A percentile compares a stretch with the other conserved stretches of the same genome.
phyloP scores from a whole-genome alignment of 1,140 invertebrate species.

The Macrobrachium nipponense region DNA sequence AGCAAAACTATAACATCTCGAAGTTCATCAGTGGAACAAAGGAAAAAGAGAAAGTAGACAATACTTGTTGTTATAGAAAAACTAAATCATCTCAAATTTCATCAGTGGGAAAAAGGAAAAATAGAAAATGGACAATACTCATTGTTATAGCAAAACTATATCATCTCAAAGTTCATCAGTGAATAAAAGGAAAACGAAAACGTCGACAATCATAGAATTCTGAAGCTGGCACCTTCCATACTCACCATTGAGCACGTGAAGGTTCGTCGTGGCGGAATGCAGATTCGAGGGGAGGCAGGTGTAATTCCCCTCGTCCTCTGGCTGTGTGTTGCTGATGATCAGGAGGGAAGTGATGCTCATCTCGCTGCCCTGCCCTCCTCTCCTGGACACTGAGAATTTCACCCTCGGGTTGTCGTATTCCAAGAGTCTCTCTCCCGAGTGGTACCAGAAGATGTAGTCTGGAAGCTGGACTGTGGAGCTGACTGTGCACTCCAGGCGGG shows the following conservation, averaged over 20 bases:
- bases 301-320: constrained; percentile 67
- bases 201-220: too few species aligned
- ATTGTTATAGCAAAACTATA: too few species aligned
- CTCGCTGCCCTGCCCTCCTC: constrained; percentile 56
- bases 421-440: constrained; percentile 53
- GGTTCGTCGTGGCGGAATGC: constrained; percentile 65
- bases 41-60: too few species aligned
- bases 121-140: too few species aligned
- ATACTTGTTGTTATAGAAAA: too few species aligned
- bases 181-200: too few species aligned
- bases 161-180: too few species aligned
- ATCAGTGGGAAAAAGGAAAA: too few species aligned
- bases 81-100: too few species aligned
- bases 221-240: background rate
- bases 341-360: constrained; percentile 63
- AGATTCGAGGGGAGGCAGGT: constrained; percentile 68
- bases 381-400: constrained; percentile 66
- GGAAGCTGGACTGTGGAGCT: constrained; percentile 66
- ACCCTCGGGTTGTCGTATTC: constrained; percentile 65
- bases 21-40: too few species aligned
- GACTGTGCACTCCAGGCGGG: constrained; percentile 66
- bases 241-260: constrained; percentile 67
- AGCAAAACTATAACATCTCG: too few species aligned
- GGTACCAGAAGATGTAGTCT: constrained; percentile 67
- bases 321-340: constrained; percentile 64